Base-by-base conservation (phyloP, 2,888 invertebrate genomes). In the Macaria notata region DNA sequence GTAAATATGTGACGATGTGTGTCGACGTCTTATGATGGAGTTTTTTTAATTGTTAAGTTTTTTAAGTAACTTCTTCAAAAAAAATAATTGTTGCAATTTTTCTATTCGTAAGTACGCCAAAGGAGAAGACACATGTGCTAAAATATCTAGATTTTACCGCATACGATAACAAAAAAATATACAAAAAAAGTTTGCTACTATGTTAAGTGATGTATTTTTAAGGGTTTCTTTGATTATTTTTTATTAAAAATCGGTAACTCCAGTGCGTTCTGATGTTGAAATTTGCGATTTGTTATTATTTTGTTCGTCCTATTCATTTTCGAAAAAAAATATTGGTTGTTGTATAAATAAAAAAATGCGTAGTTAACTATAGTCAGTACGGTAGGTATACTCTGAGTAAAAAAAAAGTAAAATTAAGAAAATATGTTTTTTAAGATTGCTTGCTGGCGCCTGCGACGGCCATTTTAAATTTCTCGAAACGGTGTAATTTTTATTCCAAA, bases 51-150 rank as follows among this genome's bases (percentile, higher is more conserved):
- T 84, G 83, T 87, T 88, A 89, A 86, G 86, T 88, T 86, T 83
- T 83, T 80, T 79, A 80, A 80, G 78, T 84, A 83, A 78, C 72
- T 66, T 55, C 66, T 63, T 76, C 68, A 68, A 50, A 52, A 56
- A 64, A 61, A 61, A 19, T 19, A 60, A 72, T 84, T 83, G 85
- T 86, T 88, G 84, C 86, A 83, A 85, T 86, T 79, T 81, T 82
- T 77, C 77, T 70, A 77, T 77, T 79, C 72, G 67, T 84, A 85
- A 83, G 84, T 82, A 83, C 84, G 89, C 89, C 89, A 90, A 89
- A 89, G 89, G 83, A 81, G 84, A 77, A 70, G 79, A 80, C 71
- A 80, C 71, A 75, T 75, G 78, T 81, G 79, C 79, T 80, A 64
- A 63, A 64, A 62, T 59, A 65, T 48, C 49, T 61, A 64, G 62